phyloP scores from a whole-genome alignment of 2,797 vertebrate species.

The Crocodylus rhombifer region DNA sequence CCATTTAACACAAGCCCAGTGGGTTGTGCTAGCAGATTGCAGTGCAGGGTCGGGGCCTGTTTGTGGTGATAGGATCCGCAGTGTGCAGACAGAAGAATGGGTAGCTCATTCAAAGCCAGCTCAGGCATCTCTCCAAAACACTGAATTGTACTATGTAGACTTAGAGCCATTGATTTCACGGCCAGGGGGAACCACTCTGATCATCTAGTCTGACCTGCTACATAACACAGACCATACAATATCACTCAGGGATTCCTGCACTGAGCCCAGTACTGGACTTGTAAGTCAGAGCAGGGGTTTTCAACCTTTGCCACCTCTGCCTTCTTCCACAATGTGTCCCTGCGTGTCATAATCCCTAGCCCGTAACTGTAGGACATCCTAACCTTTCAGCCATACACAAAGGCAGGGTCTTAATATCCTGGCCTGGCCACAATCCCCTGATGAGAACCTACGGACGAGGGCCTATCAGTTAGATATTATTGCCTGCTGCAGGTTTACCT shows the following conservation, averaged over 20 bases:
- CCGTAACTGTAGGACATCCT: background rate
- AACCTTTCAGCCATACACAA: background rate
- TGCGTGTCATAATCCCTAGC: background rate
- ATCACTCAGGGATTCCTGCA: conserved; percentile 59
- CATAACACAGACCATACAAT: background rate
- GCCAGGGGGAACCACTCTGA: conserved; percentile 48
- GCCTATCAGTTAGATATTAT: background rate
- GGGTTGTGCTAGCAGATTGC: background rate
- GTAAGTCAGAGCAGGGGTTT: conserved; percentile 64
- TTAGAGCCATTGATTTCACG: conserved; percentile 20
- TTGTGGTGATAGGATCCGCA: background rate
- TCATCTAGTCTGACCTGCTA: conserved; percentile 4
- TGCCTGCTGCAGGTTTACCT: conserved; percentile 17
- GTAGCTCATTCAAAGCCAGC: conserved; percentile 36
- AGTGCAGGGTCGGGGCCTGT: background rate
- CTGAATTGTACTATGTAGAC: conserved; percentile 42
- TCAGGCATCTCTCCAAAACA: conserved; percentile 2
- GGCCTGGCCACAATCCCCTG: background rate
- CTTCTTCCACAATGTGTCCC: conserved; percentile 45
- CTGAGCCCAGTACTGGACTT: conserved; percentile 41
- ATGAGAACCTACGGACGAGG: background rate
- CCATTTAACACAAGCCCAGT: background rate
- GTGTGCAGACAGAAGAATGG: background rate
- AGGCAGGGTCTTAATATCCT: background rate
- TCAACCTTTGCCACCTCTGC: conserved; percentile 57